A percentile compares a stretch with the other conserved stretches of the same genome.
Evolutionary conservation across 2,113 vertebrate species (phyloP).

Genomic region (Paraplagusia blochii): DNA sequence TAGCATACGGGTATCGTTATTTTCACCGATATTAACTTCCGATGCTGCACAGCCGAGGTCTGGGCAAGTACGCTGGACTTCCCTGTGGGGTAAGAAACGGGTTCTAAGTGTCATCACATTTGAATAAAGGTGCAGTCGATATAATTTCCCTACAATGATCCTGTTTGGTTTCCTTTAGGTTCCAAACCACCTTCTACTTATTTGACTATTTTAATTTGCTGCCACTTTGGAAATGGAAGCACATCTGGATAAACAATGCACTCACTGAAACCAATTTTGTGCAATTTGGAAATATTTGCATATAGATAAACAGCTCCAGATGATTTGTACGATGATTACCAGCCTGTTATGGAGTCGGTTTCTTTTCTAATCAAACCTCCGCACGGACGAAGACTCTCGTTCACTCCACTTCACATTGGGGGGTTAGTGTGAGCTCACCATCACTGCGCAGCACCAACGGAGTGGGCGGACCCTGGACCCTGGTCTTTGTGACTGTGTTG

Average conservation of each 20-base stretch:
- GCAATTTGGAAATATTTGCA: neutral
- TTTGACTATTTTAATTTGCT: too few relatives aligned
- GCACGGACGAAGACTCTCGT: neutral
- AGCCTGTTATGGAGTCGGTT: neutral
- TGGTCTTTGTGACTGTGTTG: slow-evolving; percentile 86
- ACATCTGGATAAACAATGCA: slow-evolving; percentile 3
- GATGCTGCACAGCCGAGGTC: too few relatives aligned
- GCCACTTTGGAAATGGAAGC: neutral
- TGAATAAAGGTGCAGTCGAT: too few relatives aligned
- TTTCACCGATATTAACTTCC: too few relatives aligned
- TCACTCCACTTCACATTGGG: neutral
- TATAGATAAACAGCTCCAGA: neutral
- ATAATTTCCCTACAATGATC: too few relatives aligned
- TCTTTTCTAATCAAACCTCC: neutral
- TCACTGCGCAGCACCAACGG: slow-evolving; percentile 90
- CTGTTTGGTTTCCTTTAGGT: too few relatives aligned
- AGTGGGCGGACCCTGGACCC: slow-evolving; percentile 88
- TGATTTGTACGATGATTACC: neutral
- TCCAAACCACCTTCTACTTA: too few relatives aligned
- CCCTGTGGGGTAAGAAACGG: too few relatives aligned
- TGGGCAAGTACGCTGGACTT: too few relatives aligned
- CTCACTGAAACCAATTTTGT: neutral
- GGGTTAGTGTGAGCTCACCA: slow-evolving; percentile 72
- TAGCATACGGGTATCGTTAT: too few relatives aligned
- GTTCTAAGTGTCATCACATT: too few relatives aligned